Evolutionary conservation across 1,140 invertebrate genomes (phyloP).

Genomic region (Planococcus citri): DNA sequence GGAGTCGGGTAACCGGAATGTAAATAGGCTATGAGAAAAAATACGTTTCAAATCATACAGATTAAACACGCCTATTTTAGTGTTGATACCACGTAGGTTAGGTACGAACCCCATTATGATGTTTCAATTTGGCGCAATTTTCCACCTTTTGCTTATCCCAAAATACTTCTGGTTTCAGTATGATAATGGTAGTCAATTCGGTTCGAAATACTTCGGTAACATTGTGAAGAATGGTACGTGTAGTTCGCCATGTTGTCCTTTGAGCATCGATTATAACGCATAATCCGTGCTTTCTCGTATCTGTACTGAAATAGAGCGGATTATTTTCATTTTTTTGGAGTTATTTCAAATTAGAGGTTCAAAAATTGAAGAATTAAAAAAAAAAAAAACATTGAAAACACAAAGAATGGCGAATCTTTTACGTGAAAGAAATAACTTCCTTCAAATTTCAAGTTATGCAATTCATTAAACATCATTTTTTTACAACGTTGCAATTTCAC

Average conservation of each 20-base stretch:
- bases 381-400: too few species aligned
- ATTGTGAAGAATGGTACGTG: conserved; percentile 45
- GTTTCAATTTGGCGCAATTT: conserved; percentile 41
- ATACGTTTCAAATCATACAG: background rate
- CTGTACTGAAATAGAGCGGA: conserved; percentile 32
- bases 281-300: conserved; percentile 40
- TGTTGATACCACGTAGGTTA: background rate
- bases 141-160: conserved; percentile 61
- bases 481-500: too few species aligned
- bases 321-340: background rate
- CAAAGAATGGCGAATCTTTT: too few species aligned
- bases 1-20: conserved; percentile 49
- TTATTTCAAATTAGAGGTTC: background rate
- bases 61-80: background rate
- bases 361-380: too few species aligned
- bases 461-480: too few species aligned
- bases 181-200: conserved; percentile 42
- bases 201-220: conserved; percentile 40
- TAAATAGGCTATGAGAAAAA: conserved; percentile 44
- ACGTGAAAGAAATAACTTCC: too few species aligned
- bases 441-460: too few species aligned
- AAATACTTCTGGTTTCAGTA: conserved; percentile 54
- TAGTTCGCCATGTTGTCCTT: conserved; percentile 46
- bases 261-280: conserved; percentile 50
- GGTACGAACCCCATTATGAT: background rate